These are phyloP conservation scores for Panthera tigris DNA, from an alignment of 2,113 vertebrate genomes.

Conservation along the genomic window DNA sequence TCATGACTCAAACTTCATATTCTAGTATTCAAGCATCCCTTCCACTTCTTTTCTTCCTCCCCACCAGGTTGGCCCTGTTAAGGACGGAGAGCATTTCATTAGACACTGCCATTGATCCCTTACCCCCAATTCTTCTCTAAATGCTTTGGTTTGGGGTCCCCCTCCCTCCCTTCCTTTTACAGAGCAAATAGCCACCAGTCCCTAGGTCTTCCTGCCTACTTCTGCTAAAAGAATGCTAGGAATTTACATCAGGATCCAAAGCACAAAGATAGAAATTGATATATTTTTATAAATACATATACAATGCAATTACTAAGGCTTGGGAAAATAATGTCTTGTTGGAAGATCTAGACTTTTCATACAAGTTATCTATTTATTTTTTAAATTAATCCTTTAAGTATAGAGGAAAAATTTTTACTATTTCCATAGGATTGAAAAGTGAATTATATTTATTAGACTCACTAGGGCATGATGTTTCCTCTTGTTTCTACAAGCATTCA, in stretches of 20 bases:
- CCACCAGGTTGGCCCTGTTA: neutral
- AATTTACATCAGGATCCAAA: conserved; percentile 13
- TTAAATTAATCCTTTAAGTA: conserved; percentile 28
- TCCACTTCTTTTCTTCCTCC: neutral
- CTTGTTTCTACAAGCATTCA: neutral
- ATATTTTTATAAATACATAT: neutral
- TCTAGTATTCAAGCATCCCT: neutral
- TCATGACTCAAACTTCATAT: neutral
- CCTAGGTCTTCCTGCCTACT: neutral
- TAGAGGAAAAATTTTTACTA: conserved; percentile 18
- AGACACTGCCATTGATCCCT: neutral
- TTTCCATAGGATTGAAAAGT: neutral
- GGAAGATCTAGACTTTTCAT: neutral
- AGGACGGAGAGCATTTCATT: neutral
- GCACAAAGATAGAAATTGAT: neutral
- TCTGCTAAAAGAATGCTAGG: neutral
- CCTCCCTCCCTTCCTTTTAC: neutral
- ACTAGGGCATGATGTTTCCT: neutral
- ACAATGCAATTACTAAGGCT: neutral
- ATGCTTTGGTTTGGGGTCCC: neutral
- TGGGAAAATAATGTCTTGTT: neutral
- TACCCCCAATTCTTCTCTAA: neutral
- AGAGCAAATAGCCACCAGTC: neutral
- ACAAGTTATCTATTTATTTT: conserved; percentile 38
- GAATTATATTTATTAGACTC: conserved; percentile 40